phyloP scores from a whole-genome alignment of 2,113 vertebrate genomes.

The Nycticryphes semicollaris region DNA sequence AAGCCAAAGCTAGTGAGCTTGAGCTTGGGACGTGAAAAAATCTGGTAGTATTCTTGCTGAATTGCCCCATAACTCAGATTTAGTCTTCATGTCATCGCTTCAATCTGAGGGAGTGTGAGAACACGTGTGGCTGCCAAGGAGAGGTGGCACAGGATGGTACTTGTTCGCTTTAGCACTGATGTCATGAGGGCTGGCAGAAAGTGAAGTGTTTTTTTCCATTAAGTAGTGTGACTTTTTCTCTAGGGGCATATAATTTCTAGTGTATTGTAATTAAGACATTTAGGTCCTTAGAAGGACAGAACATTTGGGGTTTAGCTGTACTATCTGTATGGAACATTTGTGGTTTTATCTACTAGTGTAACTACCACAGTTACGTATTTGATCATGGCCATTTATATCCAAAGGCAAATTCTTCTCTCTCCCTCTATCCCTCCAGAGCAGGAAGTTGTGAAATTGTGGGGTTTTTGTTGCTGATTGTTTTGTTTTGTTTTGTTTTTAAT shows the following conservation, averaged over 20 bases:
- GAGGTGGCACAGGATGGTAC: slow-evolving; percentile 5
- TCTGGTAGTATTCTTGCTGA: background rate
- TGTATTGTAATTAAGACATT: background rate
- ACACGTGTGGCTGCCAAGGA: slow-evolving; percentile 4
- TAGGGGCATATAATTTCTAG: background rate
- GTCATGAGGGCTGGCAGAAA: slow-evolving; percentile 9
- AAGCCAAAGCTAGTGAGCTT: background rate
- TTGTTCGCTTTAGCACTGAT: slow-evolving; percentile 2
- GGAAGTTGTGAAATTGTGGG: background rate
- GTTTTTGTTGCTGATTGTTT: too few species aligned
- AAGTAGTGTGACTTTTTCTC: background rate
- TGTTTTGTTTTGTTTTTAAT: too few species aligned
- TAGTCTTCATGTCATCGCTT: slow-evolving; percentile 12
- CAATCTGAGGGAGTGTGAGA: slow-evolving; percentile 1
- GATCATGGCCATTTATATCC: fast-evolving
- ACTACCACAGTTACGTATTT: background rate
- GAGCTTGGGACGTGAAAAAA: background rate
- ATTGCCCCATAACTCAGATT: slow-evolving; percentile 6
- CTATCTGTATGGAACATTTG: background rate
- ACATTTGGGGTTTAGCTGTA: background rate
- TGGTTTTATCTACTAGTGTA: background rate
- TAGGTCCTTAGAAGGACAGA: background rate
- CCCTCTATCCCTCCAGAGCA: background rate
- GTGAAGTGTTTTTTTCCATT: background rate
- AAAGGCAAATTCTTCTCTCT: background rate